These are phyloP conservation scores for Metacarcinus magister DNA, from an alignment of 2,888 invertebrate genomes.

Conservation along the genomic window DNA sequence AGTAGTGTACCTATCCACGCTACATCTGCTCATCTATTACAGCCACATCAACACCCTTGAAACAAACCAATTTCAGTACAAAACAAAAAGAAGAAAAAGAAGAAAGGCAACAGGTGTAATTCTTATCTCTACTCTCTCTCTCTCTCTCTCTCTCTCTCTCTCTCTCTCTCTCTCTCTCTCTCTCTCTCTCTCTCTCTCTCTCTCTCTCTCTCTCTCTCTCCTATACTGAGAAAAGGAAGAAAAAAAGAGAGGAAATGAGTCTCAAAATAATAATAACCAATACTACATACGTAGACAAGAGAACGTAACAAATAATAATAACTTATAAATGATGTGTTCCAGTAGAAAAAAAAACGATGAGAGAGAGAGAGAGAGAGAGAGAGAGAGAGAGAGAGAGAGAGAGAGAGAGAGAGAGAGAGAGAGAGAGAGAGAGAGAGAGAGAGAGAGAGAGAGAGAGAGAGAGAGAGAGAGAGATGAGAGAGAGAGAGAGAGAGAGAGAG, in stretches of 20 bases:
- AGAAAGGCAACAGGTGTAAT: too few relatives aligned
- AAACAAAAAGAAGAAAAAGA: too few relatives aligned
- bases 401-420: conserved; percentile 43
- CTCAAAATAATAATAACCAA: background rate
- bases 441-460: conserved; percentile 61
- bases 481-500: background rate
- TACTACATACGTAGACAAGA: background rate
- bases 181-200: conserved; percentile 43
- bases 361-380: background rate
- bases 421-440: conserved; percentile 54
- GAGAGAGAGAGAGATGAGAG: too few relatives aligned
- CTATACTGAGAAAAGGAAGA: too few relatives aligned
- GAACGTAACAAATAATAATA: conserved; percentile 28
- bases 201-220: conserved; percentile 52
- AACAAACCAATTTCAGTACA: too few relatives aligned
- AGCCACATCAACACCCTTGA: too few relatives aligned
- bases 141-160: too few relatives aligned
- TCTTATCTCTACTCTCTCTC: too few relatives aligned
- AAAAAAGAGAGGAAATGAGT: background rate
- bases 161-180: too few relatives aligned
- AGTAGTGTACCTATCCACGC: too few relatives aligned
- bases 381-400: background rate
- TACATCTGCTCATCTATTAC: too few relatives aligned
- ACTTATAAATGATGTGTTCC: background rate
- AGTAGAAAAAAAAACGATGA: background rate